These are phyloP conservation scores for Lochmaea capreae DNA, from an alignment of 2,888 invertebrate genomes.

Conservation along the genomic window DNA sequence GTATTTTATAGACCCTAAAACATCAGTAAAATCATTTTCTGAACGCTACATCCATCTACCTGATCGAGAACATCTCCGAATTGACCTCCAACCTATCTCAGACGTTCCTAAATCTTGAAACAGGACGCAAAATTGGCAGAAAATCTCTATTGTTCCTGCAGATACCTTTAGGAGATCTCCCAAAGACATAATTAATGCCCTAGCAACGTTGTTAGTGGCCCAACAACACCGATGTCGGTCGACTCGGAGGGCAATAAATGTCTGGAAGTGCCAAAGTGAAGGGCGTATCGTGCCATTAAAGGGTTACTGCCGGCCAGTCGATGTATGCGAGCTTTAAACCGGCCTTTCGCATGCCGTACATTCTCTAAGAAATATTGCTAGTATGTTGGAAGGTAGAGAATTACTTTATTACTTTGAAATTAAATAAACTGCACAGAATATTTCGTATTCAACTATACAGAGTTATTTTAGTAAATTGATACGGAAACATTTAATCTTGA, in stretches of 20 bases:
- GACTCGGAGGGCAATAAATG: slow-evolving; percentile 44
- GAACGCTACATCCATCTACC: not conserved
- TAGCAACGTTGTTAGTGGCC: slow-evolving; percentile 41
- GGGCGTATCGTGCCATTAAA: slow-evolving; percentile 34
- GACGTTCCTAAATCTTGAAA: slow-evolving; percentile 22
- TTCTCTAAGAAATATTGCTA: slow-evolving; percentile 5
- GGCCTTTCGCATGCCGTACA: not conserved
- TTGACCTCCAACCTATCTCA: slow-evolving; percentile 14
- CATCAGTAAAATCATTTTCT: no score
- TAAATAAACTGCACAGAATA: not conserved
- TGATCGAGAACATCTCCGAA: slow-evolving; percentile 21
- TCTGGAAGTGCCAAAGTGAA: slow-evolving; percentile 43
- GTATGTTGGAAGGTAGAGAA: not conserved
- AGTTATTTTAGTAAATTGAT: no score
- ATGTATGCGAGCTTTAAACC: not conserved
- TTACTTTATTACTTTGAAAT: not conserved
- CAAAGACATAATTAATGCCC: slow-evolving; percentile 43
- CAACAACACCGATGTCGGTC: slow-evolving; percentile 44
- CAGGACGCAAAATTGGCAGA: slow-evolving; percentile 28
- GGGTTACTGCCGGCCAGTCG: slow-evolving; percentile 26
- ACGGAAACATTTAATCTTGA: no score
- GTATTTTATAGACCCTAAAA: no score
- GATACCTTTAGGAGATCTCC: slow-evolving; percentile 22
- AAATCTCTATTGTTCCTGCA: slow-evolving; percentile 20
- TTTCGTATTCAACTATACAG: no score